Evolutionary conservation across 2,113 vertebrate genomes (phyloP).

Genomic region (Acrocephalus arundinaceus): DNA sequence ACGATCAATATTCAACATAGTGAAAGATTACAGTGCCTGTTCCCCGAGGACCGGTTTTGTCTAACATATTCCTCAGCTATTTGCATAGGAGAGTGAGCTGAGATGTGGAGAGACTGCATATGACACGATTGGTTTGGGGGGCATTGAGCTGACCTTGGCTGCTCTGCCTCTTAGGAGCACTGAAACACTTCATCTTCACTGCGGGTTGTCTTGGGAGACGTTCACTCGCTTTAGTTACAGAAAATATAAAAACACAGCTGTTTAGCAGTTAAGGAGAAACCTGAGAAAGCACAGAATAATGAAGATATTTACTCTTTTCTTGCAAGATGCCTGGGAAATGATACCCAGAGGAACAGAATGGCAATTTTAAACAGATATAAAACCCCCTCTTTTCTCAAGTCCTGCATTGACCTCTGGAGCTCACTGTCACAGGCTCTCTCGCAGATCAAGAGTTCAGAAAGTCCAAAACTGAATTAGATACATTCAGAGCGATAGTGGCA

Average conservation of each 20-base stretch:
- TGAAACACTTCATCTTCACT: background rate
- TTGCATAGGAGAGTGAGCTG: background rate
- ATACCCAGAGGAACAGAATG: conserved; percentile 5
- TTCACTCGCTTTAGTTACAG: conserved; percentile 42
- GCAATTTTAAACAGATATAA: conserved; percentile 22
- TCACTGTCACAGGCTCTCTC: background rate
- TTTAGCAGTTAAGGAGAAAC: conserved; percentile 38
- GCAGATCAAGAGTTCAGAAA: background rate
- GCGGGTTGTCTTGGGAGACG: background rate
- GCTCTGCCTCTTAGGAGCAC: conserved; percentile 12
- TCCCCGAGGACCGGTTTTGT: background rate
- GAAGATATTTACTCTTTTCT: conserved; percentile 57
- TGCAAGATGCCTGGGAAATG: conserved; percentile 12
- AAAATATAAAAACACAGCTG: conserved; percentile 53
- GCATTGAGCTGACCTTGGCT: conserved; percentile 35
- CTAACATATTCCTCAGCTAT: conserved; percentile 16
- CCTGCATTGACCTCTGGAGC: conserved; percentile 12
- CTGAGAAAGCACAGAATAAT: conserved; percentile 42
- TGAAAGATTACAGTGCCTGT: background rate
- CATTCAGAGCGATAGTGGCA: background rate
- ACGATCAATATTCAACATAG: background rate
- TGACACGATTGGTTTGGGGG: background rate
- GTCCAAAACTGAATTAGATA: background rate
- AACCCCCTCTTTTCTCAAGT: background rate
- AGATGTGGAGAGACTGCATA: background rate